Evolutionary conservation across 92 coral and sea anemone species (phyloP).

Genomic region (Muricea muricata): DNA sequence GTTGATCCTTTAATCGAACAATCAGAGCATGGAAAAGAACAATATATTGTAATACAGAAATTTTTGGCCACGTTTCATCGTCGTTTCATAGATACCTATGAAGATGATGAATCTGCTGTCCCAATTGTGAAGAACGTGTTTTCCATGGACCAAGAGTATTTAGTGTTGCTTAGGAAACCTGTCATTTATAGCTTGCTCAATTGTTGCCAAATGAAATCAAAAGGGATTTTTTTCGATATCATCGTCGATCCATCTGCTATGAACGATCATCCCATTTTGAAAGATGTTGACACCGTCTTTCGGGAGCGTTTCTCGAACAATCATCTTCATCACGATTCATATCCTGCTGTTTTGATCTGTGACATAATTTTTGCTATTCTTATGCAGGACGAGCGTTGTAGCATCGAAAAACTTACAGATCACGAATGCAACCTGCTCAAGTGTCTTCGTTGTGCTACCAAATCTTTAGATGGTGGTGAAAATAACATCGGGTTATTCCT

Average conservation of each 20-base stretch:
- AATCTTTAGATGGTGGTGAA: constrained; percentile 47
- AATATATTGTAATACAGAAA: constrained; percentile 59
- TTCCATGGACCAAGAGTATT: constrained; percentile 45
- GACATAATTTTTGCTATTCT: constrained; percentile 78
- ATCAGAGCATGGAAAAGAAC: constrained; percentile 50
- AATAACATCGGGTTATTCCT: constrained; percentile 48
- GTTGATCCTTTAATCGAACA: constrained; percentile 47
- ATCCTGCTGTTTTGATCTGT: constrained; percentile 88
- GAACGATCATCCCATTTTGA: constrained; percentile 6
- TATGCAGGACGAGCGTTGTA: constrained; percentile 14
- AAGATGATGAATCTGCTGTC: constrained; percentile 70
- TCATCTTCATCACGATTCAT: constrained; percentile 68
- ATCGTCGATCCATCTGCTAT: constrained; percentile 35
- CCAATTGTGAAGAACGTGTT: constrained; percentile 71
- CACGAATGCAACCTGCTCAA: constrained; percentile 67
- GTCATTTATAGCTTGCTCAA: constrained; percentile 77
- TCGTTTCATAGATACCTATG: constrained; percentile 86
- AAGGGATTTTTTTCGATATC: constrained; percentile 69
- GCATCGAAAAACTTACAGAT: constrained; percentile 66
- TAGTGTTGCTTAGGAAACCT: constrained; percentile 71
- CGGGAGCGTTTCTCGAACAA: constrained; percentile 72
- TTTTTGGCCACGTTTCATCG: constrained; percentile 75
- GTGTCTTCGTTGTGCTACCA: constrained; percentile 69
- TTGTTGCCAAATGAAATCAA: constrained; percentile 61
- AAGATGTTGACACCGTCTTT: constrained; percentile 39